Conservation (phyloP, 2,888 invertebrate species). For the Thyatira batis region DNA sequence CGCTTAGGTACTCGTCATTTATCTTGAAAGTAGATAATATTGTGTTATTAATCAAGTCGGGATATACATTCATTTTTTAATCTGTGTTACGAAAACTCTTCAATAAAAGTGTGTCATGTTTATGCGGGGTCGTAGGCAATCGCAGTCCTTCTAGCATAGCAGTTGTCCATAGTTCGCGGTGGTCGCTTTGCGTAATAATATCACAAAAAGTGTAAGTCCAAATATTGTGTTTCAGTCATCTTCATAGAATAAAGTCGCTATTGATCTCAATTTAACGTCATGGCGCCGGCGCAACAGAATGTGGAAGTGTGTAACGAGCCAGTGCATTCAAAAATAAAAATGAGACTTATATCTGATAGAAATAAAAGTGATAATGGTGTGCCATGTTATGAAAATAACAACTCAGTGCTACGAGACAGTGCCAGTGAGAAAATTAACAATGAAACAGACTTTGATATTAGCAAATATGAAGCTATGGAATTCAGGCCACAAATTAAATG, state of each 20-base stretch:
- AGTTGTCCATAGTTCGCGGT: no score
- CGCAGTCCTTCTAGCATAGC: no score
- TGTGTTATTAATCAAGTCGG: neutral
- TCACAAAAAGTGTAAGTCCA: neutral
- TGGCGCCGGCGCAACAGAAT: slow-evolving; percentile 65
- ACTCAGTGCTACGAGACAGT: slow-evolving; percentile 43
- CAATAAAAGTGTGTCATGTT: no score
- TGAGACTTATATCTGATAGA: slow-evolving; percentile 39
- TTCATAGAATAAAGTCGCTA: slow-evolving; percentile 3
- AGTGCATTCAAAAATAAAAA: slow-evolving; percentile 45
- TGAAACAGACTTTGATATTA: slow-evolving; percentile 64
- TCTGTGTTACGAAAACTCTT: no score
- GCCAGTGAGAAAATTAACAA: slow-evolving; percentile 40
- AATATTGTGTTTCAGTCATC: neutral
- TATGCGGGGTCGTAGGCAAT: no score
- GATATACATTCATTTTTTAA: neutral
- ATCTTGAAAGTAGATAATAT: neutral
- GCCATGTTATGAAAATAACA: slow-evolving; percentile 51
- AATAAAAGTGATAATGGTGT: slow-evolving; percentile 36
- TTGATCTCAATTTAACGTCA: slow-evolving; percentile 29
- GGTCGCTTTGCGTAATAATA: no score
- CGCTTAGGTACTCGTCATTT: neutral
- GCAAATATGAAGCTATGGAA: slow-evolving; percentile 66
- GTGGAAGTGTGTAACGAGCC: slow-evolving; percentile 43
- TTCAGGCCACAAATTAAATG: slow-evolving; percentile 86